phyloP scores from a whole-genome alignment of 2,888 invertebrate species.

The Buathra laborator region DNA sequence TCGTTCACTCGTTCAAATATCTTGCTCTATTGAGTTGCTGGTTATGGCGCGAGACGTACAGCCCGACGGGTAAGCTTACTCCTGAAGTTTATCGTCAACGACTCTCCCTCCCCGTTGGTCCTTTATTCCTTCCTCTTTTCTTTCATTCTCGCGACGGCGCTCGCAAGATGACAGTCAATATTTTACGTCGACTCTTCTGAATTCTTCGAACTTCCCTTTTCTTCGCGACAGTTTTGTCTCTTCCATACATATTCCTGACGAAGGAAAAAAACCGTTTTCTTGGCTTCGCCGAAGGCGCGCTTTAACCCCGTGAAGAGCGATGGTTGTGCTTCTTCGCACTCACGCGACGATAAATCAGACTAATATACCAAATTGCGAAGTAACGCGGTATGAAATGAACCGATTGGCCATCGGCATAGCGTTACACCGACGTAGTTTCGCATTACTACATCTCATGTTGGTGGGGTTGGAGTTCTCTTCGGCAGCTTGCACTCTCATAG shows the following conservation, averaged over 20 bases:
- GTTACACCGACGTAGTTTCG: slow-evolving; percentile 27
- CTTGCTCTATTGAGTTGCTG: slow-evolving; percentile 13
- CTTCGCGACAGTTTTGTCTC: not conserved
- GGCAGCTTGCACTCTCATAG: not conserved
- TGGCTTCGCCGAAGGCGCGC: too few relatives aligned
- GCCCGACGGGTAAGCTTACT: slow-evolving; percentile 24
- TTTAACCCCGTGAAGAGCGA: slow-evolving; percentile 40
- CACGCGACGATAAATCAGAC: slow-evolving; percentile 75
- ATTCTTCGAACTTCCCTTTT: slow-evolving; percentile 10
- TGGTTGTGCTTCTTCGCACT: not conserved
- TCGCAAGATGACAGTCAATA: slow-evolving; percentile 32
- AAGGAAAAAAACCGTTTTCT: too few relatives aligned
- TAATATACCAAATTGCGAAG: slow-evolving; percentile 74
- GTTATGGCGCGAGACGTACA: slow-evolving; percentile 29
- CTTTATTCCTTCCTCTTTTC: slow-evolving; percentile 3
- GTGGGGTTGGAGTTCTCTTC: slow-evolving; percentile 18
- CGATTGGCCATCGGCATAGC: slow-evolving; percentile 71
- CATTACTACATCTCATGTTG: slow-evolving; percentile 72
- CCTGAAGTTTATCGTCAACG: slow-evolving; percentile 25
- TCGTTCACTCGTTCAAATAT: slow-evolving; percentile 63
- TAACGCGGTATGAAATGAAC: slow-evolving; percentile 79
- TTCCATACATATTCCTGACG: slow-evolving; percentile 25
- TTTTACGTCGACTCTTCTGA: slow-evolving; percentile 7
- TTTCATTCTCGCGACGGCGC: not conserved
- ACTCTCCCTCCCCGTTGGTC: not conserved